A percentile compares a stretch with the other conserved stretches of the same genome.
Evolutionary conservation across 1,140 invertebrate species (phyloP).

Genomic region (Drosophila ficusphila): DNA sequence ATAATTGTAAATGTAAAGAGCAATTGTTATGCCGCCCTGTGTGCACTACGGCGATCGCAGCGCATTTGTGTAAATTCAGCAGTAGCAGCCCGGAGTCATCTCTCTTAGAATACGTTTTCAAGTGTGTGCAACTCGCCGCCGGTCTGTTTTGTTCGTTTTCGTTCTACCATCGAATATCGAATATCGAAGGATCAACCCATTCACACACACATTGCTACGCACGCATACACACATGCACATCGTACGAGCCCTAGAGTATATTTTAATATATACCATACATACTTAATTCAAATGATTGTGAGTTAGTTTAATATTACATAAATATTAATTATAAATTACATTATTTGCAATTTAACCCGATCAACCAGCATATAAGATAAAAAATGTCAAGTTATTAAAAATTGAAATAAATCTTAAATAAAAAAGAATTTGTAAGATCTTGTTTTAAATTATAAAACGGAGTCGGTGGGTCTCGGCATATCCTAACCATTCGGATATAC

Average conservation of each 20-base stretch:
- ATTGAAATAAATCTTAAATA: constrained; percentile 66
- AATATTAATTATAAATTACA: constrained; percentile 82
- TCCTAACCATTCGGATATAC: too few relatives aligned
- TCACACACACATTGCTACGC: constrained; percentile 24
- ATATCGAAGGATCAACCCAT: constrained; percentile 46
- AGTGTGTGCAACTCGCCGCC: constrained; percentile 42
- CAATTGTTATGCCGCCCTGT: constrained; percentile 52
- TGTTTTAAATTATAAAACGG: neutral
- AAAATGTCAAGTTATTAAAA: constrained; percentile 79
- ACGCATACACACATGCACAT: constrained; percentile 20
- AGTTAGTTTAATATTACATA: constrained; percentile 82
- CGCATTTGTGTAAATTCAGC: constrained; percentile 60
- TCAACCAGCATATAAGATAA: constrained; percentile 75
- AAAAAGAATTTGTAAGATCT: constrained; percentile 16
- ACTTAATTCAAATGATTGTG: constrained; percentile 82
- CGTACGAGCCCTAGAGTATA: constrained; percentile 44
- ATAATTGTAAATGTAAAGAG: constrained; percentile 58
- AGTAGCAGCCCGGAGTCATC: constrained; percentile 56
- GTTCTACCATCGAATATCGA: constrained; percentile 54
- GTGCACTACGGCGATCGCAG: constrained; percentile 27
- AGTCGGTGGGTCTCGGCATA: too few relatives aligned
- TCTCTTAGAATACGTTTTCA: constrained; percentile 58
- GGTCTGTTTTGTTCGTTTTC: constrained; percentile 56
- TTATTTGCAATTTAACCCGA: constrained; percentile 79
- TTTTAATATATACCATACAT: constrained; percentile 60